phyloP scores from a whole-genome alignment of 2,113 vertebrate species.

The Edolisoma coerulescens region DNA sequence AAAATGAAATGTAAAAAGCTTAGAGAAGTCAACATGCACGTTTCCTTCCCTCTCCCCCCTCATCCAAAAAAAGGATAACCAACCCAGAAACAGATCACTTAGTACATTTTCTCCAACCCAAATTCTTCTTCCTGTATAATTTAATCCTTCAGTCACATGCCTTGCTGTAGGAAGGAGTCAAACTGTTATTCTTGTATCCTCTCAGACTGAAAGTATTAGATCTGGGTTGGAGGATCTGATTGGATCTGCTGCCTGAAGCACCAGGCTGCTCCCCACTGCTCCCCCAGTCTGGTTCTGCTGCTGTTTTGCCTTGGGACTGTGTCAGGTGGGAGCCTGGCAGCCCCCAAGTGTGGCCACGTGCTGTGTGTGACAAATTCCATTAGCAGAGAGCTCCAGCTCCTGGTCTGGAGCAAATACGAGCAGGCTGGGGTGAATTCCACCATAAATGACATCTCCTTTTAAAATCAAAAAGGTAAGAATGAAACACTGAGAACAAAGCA shows the following conservation, averaged over 20 bases:
- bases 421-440: background rate
- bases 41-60: background rate
- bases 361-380: background rate
- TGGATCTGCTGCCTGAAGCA: background rate
- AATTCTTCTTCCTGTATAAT: background rate
- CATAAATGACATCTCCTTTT: background rate
- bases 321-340: background rate
- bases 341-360: background rate
- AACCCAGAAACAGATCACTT: background rate
- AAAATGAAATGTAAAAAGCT: background rate
- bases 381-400: background rate
- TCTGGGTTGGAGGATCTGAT: background rate
- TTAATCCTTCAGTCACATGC: background rate
- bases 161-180: background rate
- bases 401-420: background rate
- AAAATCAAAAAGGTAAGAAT: background rate
- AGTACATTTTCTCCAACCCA: background rate
- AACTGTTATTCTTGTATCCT: background rate
- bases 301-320: background rate
- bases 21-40: background rate
- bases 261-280: background rate
- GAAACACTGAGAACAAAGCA: background rate
- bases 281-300: background rate
- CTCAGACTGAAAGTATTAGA: background rate
- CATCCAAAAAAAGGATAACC: background rate